These are phyloP conservation scores for Goniozus legneri DNA, from an alignment of 1,140 invertebrate genomes.

Conservation along the genomic window DNA sequence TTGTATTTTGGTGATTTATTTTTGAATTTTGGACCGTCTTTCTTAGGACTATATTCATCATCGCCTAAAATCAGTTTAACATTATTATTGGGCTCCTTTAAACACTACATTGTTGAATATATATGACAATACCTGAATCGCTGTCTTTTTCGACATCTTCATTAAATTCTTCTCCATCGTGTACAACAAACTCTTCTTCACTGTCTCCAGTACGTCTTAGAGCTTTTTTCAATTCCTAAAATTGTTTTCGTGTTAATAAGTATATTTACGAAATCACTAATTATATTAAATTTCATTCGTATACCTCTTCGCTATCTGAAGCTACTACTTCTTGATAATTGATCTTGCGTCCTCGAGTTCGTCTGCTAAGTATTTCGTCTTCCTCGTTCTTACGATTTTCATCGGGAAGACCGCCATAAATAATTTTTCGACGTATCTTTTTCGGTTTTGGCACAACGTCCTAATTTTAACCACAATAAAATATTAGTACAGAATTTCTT, in stretches of 20 bases:
- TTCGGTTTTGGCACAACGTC: no score
- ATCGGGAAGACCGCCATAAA: slow-evolving; percentile 58
- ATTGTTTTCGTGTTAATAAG: no score
- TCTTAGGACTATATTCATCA: slow-evolving; percentile 49
- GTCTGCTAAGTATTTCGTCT: slow-evolving; percentile 50
- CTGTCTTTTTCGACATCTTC: slow-evolving; percentile 53
- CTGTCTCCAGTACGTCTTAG: slow-evolving; percentile 53
- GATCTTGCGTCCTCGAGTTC: slow-evolving; percentile 67
- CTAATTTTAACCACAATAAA: no score
- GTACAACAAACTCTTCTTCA: slow-evolving; percentile 58
- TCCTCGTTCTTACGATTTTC: slow-evolving; percentile 47
- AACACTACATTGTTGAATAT: background rate
- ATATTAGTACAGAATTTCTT: no score
- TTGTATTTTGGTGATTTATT: slow-evolving; percentile 40
- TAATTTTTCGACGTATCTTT: no score
- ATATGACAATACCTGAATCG: slow-evolving; percentile 42
- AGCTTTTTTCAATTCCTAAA: slow-evolving; percentile 50
- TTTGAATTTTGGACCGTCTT: slow-evolving; percentile 34
- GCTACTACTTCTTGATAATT: slow-evolving; percentile 67
- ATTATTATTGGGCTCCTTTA: background rate
- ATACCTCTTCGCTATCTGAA: slow-evolving; percentile 66
- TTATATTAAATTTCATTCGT: background rate
- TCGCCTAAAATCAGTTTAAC: slow-evolving; percentile 29
- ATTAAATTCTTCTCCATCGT: slow-evolving; percentile 54
- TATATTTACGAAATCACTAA: background rate